These are phyloP conservation scores for Hesperophylax magnus DNA, from an alignment of 1,140 invertebrate species.

Conservation along the genomic window DNA sequence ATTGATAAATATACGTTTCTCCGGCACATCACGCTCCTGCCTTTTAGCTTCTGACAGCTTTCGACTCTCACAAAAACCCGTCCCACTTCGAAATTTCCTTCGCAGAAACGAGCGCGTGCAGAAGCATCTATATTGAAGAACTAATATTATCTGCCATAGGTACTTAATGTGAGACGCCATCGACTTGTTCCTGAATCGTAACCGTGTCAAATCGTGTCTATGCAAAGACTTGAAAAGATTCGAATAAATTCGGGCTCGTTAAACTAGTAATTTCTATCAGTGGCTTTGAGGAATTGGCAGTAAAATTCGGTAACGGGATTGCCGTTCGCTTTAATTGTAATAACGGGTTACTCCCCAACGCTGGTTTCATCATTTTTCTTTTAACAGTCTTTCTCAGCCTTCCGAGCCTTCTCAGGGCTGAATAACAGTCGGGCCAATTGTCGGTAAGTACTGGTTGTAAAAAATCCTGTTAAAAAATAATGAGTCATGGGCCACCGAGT, in stretches of 20 bases:
- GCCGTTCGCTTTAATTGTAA: slow-evolving; percentile 24
- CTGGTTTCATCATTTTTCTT: slow-evolving; percentile 28
- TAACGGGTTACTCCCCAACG: slow-evolving; percentile 24
- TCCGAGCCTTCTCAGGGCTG: background rate
- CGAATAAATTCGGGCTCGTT: slow-evolving; percentile 4
- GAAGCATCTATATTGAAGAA: background rate
- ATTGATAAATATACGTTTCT: slow-evolving; percentile 19
- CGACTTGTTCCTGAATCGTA: slow-evolving; percentile 7
- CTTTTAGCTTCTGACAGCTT: slow-evolving; percentile 14
- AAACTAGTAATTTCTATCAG: slow-evolving; percentile 21
- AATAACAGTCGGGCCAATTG: slow-evolving; percentile 22
- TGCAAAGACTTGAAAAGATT: background rate
- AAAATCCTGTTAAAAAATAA: slow-evolving; percentile 9
- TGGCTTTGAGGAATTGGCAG: slow-evolving; percentile 18
- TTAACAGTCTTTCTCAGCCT: slow-evolving; percentile 19
- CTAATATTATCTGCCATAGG: slow-evolving; percentile 3
- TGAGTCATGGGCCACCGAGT: slow-evolving; percentile 1
- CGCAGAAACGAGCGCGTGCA: slow-evolving; percentile 12
- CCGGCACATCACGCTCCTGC: background rate
- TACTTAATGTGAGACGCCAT: slow-evolving; percentile 7
- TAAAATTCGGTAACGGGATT: slow-evolving; percentile 20
- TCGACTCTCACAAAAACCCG: slow-evolving; percentile 28
- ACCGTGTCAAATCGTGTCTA: slow-evolving; percentile 32
- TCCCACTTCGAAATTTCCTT: slow-evolving; percentile 19
- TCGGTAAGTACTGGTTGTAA: slow-evolving; percentile 11